Evolutionary conservation across 2,888 invertebrate genomes (phyloP).

Genomic region (Ecliptopera silaceata): DNA sequence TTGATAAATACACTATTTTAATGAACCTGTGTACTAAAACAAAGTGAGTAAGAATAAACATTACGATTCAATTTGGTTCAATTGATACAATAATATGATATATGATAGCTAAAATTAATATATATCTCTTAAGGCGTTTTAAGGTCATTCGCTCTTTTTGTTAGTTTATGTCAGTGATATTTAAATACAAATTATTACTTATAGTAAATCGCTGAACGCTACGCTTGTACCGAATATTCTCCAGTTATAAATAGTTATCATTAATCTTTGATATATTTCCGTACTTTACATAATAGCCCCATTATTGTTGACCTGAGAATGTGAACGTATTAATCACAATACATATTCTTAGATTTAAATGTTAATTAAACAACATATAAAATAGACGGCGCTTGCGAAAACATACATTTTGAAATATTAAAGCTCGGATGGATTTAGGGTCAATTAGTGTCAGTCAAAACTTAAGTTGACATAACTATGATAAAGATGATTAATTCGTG

Average conservation of each 20-base stretch:
- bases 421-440: constrained; percentile 6
- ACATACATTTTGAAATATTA: constrained; percentile 28
- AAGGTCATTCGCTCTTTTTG: too few relatives aligned
- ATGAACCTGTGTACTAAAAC: too few relatives aligned
- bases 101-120: too few relatives aligned
- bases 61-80: too few relatives aligned
- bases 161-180: too few relatives aligned
- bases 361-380: constrained; percentile 16
- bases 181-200: too few relatives aligned
- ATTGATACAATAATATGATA: too few relatives aligned
- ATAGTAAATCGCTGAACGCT: constrained; percentile 6
- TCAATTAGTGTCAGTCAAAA: constrained; percentile 23
- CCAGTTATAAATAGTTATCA: neutral
- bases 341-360: constrained; percentile 19
- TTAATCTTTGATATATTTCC: constrained; percentile 27
- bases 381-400: constrained; percentile 7
- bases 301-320: constrained; percentile 23
- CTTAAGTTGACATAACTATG: neutral
- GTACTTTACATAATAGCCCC: constrained; percentile 29
- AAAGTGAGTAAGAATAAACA: too few relatives aligned
- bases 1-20: too few relatives aligned
- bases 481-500: neutral
- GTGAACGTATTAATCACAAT: constrained; percentile 22
- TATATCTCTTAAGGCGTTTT: too few relatives aligned
- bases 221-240: constrained; percentile 1